Percentiles rank a stretch among this genome's conserved stretches.
Conservation (phyloP, 2,113 vertebrate species). For the Caloenas nicobarica region DNA sequence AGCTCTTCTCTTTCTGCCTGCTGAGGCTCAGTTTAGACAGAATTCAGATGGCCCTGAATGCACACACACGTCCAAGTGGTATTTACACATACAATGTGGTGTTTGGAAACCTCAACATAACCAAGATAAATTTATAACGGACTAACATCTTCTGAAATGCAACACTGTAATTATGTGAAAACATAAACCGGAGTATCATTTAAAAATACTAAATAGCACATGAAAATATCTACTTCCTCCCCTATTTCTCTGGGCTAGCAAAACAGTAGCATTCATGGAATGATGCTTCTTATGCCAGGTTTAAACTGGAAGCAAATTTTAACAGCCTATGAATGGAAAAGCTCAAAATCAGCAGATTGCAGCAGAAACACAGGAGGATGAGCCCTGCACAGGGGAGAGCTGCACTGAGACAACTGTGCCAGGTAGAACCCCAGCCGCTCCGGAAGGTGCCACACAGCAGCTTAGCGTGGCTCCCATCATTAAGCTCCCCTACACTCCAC, state of each 20-base stretch:
- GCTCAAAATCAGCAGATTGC: background rate
- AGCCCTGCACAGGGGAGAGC: background rate
- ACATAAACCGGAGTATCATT: background rate
- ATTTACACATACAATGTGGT: background rate
- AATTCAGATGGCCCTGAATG: background rate
- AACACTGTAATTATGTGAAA: background rate
- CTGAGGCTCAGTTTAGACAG: background rate
- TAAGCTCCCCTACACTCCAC: background rate
- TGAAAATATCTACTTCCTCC: background rate
- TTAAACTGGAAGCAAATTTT: background rate
- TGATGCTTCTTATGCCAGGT: background rate
- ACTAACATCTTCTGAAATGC: background rate
- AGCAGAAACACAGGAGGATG: background rate
- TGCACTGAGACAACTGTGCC: background rate
- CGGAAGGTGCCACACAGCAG: background rate
- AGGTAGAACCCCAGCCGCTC: background rate
- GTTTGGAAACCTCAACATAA: background rate
- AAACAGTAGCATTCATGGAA: background rate
- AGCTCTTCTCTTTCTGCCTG: background rate
- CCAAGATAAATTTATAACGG: background rate
- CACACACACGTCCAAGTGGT: background rate
- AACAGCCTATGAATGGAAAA: background rate
- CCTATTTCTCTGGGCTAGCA: background rate
- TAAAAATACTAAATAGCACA: background rate
- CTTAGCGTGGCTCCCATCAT: background rate